Conservation (phyloP, 2,888 invertebrate genomes). For the Sphaerophoria taeniata region DNA sequence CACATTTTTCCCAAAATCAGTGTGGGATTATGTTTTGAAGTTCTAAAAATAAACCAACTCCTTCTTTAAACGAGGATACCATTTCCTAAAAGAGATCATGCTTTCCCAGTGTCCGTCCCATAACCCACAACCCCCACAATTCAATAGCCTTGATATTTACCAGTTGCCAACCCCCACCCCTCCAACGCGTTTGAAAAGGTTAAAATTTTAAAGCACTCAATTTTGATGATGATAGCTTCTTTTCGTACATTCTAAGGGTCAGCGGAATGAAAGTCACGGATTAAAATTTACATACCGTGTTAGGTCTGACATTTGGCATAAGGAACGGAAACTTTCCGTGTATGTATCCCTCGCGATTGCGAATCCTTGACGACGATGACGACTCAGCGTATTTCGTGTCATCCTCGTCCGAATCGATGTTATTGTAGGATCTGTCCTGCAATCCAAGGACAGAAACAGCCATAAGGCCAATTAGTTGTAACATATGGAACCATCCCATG, state of each 20-base stretch:
- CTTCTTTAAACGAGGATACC: conserved; percentile 38
- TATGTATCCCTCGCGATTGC: conserved; percentile 63
- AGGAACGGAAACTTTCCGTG: conserved; percentile 86
- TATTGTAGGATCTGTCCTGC: conserved; percentile 50
- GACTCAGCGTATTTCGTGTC: conserved; percentile 16
- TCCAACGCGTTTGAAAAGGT: neutral
- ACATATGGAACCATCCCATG: conserved; percentile 71
- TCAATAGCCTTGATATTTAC: conserved; percentile 18
- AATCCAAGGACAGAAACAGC: conserved; percentile 57
- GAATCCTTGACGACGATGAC: conserved; percentile 2
- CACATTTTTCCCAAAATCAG: conserved; percentile 21
- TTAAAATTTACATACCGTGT: conserved; percentile 86
- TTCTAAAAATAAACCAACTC: conserved; percentile 65
- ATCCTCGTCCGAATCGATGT: conserved; percentile 52
- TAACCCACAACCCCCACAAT: neutral
- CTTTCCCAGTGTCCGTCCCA: neutral
- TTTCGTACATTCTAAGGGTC: conserved; percentile 1
- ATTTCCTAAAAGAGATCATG: neutral
- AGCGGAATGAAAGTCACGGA: neutral
- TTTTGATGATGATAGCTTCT: neutral
- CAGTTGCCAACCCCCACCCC: neutral
- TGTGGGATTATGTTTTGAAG: conserved; percentile 44
- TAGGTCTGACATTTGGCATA: conserved; percentile 93
- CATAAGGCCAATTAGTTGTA: conserved; percentile 61
- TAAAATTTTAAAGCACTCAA: neutral